Base-by-base conservation (phyloP, 2,888 invertebrate species). In the Drosophila quasianomalipes region DNA sequence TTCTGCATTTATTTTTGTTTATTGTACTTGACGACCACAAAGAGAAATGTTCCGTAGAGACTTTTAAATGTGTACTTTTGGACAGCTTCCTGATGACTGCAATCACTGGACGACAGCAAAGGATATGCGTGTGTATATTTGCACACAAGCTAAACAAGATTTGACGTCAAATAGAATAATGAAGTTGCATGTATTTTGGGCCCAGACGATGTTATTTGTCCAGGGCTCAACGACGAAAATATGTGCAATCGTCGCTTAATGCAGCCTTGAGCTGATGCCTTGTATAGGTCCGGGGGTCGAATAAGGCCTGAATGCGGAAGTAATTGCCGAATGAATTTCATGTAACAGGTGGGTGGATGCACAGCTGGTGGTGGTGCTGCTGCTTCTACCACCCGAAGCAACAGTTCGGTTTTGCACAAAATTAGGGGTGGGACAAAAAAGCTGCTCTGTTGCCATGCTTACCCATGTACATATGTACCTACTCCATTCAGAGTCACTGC, bases 121-220 rank as follows among this genome's bases (percentile, higher is more conserved):
- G n/a, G 14, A 26, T 12, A 39, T 26, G 19, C 19, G 19, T 60
- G 26, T 49, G 47, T 28, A 22, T 37, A 26, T n/a, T 16, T 14
- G 12, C 30, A 37, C 26, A 39, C 14, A 2, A 7, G 14, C 55
- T 26, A 30, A 57, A 71, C 49, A n/a, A 49, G 41, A 63, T 41
- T 51, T 77, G 74, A 75, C 78, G 64, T 79, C 78, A 78, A 78
- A 75, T 70, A 71, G 75, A 79, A 78, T 64, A 61, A 58, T 51
- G n/a, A 58, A 67, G 41, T 41, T 28, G 39, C 39, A 47, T 49
- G 67, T 59, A 72, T 72, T 67, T 61, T 53, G 59, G 39, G 31
- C 9, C 31, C n/a, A 28, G n/a, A 35, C 51, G 62, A 47, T 19
- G 47, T 26, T n/a, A 39, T 37, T 41, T 57, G 44, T 39, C 33